Conservation (phyloP, 2,797 vertebrate species). For the Perodicticus potto region DNA sequence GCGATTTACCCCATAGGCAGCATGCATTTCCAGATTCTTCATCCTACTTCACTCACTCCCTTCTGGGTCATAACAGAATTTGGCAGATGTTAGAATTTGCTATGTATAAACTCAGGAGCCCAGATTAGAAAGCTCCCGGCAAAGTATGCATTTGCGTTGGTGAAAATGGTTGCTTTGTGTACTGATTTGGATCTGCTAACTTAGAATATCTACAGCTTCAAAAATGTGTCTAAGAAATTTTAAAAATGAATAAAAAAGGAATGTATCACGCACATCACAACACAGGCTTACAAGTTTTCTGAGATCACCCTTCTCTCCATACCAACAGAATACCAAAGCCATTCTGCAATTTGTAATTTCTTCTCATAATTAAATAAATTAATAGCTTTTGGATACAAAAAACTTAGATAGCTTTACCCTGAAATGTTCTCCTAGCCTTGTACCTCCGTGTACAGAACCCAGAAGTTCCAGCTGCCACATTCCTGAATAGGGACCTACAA, state of each 20-base stretch:
- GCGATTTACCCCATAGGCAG: conserved; percentile 1
- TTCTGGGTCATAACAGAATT: conserved; percentile 59
- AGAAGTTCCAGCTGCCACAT: conserved; percentile 11
- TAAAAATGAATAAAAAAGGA: not conserved
- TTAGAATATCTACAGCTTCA: conserved; percentile 49
- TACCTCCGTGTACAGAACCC: conserved; percentile 5
- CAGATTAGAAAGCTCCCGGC: conserved; percentile 65
- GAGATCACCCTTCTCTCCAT: conserved; percentile 62
- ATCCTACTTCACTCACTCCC: conserved; percentile 16
- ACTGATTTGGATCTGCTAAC: conserved; percentile 38
- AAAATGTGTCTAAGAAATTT: conserved; percentile 58
- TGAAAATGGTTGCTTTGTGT: conserved; percentile 42
- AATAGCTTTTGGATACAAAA: conserved; percentile 62
- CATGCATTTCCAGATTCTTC: conserved; percentile 56
- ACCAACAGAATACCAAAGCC: conserved; percentile 66
- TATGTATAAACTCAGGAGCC: conserved; percentile 60
- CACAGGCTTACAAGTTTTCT: conserved; percentile 54
- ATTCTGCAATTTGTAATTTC: conserved; percentile 67
- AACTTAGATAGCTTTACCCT: conserved; percentile 40
- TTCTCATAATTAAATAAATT: conserved; percentile 66
- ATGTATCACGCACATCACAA: conserved; percentile 56
- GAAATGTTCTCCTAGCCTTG: conserved; percentile 14
- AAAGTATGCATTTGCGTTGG: conserved; percentile 33
- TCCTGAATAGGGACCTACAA: not conserved
- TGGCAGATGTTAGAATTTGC: conserved; percentile 65